Conservation (phyloP, 1,140 invertebrate genomes). For the Tetranychus urticae region DNA sequence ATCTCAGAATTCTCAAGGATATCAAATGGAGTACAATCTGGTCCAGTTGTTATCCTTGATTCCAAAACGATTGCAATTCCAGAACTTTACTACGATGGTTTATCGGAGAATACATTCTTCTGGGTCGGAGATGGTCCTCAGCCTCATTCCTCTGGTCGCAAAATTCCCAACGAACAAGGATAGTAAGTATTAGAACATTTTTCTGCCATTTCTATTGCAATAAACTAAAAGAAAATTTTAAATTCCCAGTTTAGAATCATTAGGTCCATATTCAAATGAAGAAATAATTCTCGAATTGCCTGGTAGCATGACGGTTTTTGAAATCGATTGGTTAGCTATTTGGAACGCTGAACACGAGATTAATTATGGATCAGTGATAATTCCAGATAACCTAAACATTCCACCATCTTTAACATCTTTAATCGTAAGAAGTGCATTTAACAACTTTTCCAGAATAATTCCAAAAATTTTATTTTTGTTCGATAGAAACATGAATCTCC, state of each 20-base stretch:
- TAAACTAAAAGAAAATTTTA: background rate
- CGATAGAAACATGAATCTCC: slow-evolving; percentile 13
- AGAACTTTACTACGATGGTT: slow-evolving; percentile 67
- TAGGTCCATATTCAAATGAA: slow-evolving; percentile 59
- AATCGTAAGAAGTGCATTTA: slow-evolving; percentile 6
- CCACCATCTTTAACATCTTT: slow-evolving; percentile 30
- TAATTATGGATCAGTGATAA: slow-evolving; percentile 68
- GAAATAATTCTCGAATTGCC: slow-evolving; percentile 66
- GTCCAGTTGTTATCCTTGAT: slow-evolving; percentile 68
- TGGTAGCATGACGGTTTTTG: slow-evolving; percentile 55
- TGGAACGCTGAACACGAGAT: slow-evolving; percentile 51
- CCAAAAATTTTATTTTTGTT: background rate
- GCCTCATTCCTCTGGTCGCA: slow-evolving; percentile 52
- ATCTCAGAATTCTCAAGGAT: slow-evolving; percentile 43
- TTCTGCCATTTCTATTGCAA: background rate
- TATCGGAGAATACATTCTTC: slow-evolving; percentile 44
- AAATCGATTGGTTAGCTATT: slow-evolving; percentile 72
- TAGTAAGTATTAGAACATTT: slow-evolving; percentile 21
- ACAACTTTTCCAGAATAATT: background rate
- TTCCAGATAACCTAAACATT: slow-evolving; percentile 64
- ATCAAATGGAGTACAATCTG: slow-evolving; percentile 61
- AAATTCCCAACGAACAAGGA: slow-evolving; percentile 60
- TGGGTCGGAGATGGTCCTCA: slow-evolving; percentile 66
- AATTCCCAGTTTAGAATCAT: slow-evolving; percentile 35
- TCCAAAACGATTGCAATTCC: slow-evolving; percentile 78